Evolutionary conservation across 2,113 vertebrate genomes (phyloP).

Genomic region (Lichenostomus cassidix): DNA sequence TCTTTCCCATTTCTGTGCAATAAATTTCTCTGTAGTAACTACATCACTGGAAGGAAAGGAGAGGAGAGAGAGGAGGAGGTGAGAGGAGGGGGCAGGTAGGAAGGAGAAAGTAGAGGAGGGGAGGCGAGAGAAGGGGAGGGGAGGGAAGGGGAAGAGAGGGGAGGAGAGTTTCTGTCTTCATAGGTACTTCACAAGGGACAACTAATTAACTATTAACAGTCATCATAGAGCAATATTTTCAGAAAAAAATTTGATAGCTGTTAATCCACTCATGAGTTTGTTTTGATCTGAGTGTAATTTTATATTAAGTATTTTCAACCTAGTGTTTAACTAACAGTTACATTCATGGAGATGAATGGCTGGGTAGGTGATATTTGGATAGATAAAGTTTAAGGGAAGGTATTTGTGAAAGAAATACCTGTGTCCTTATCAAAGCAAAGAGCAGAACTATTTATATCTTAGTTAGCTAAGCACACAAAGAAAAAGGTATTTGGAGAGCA

Average conservation of each 20-base stretch:
- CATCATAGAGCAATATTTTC: not conserved
- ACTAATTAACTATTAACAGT: not conserved
- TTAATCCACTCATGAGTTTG: not conserved
- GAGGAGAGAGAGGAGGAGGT: not conserved
- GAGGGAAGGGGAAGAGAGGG: too few species aligned
- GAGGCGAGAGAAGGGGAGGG: not conserved
- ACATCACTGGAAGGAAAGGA: not conserved
- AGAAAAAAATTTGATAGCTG: not conserved
- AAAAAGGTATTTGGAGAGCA: not conserved
- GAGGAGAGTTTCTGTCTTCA: not conserved
- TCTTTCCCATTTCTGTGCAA: not conserved
- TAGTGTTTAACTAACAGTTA: not conserved
- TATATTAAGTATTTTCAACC: not conserved
- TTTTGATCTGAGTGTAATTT: not conserved
- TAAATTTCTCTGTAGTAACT: not conserved
- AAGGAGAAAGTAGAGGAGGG: not conserved
- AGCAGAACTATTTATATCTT: not conserved
- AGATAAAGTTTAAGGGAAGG: not conserved
- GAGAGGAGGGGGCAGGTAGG: not conserved
- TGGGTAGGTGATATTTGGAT: not conserved
- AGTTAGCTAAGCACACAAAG: not conserved
- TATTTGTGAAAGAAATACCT: not conserved
- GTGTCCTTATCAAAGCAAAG: not conserved
- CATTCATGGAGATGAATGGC: not conserved
- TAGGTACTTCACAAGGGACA: not conserved